Evolutionary conservation across 2,888 invertebrate genomes (phyloP).

Genomic region (Mayetiola destructor): DNA sequence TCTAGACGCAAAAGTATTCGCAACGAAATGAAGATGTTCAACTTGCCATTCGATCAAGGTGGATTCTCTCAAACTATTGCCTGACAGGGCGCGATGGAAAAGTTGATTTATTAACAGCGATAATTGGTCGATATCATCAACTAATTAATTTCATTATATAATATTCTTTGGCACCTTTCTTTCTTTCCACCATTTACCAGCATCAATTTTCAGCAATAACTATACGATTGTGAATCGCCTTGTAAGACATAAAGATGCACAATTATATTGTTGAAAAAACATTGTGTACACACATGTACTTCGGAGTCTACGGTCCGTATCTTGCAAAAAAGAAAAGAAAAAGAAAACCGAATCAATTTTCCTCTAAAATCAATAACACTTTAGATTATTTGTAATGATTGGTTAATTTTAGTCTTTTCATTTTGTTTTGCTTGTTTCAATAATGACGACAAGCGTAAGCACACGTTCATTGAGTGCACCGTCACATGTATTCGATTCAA

Average conservation of each 20-base stretch:
- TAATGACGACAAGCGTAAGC: not conserved
- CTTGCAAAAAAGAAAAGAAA: not conserved
- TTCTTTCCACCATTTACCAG: no score
- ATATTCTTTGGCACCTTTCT: not conserved
- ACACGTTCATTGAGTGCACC: not conserved
- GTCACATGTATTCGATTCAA: slow-evolving; percentile 8
- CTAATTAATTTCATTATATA: slow-evolving; percentile 7
- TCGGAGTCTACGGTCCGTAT: no score
- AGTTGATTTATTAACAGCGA: slow-evolving; percentile 6
- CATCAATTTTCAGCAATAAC: no score
- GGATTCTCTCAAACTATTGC: no score
- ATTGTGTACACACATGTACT: no score
- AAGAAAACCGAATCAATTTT: slow-evolving; percentile 10
- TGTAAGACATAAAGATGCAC: no score
- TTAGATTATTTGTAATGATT: slow-evolving; percentile 14
- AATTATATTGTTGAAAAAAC: no score
- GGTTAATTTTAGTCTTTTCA: slow-evolving; percentile 14
- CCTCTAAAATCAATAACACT: slow-evolving; percentile 15
- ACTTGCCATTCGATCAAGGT: no score
- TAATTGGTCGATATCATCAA: slow-evolving; percentile 10
- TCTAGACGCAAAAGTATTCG: no score
- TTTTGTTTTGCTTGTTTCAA: not conserved
- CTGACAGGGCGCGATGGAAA: no score
- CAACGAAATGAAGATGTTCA: no score
- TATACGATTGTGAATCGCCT: no score